Evolutionary conservation across 2,797 vertebrate genomes (phyloP).

Genomic region (Enteromius argenteus): DNA sequence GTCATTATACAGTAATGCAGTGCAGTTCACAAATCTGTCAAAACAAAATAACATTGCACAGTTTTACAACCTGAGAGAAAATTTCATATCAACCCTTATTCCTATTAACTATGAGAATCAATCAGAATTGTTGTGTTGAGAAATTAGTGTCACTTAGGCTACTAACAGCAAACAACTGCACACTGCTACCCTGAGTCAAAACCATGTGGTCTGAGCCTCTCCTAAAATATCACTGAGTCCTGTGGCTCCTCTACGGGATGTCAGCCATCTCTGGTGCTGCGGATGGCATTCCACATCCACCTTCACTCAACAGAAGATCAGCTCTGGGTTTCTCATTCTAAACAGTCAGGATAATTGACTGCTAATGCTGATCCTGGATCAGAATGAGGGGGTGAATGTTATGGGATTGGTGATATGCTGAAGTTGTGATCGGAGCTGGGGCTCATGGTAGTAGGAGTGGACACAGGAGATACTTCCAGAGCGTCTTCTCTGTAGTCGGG

Average conservation of each 20-base stretch:
- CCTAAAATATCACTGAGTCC: neutral
- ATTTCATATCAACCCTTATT: neutral
- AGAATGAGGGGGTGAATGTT: neutral
- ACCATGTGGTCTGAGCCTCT: neutral
- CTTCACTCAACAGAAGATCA: neutral
- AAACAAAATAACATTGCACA: slow-evolving; percentile 8
- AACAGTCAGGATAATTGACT: neutral
- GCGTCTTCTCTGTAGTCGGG: slow-evolving; percentile 73
- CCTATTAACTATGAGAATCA: neutral
- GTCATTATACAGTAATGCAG: neutral
- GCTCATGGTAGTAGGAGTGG: slow-evolving; percentile 63
- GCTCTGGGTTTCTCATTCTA: neutral
- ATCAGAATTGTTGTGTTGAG: neutral
- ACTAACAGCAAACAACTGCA: neutral
- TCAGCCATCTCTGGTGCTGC: neutral
- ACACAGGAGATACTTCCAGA: slow-evolving; percentile 74
- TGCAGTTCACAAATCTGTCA: neutral
- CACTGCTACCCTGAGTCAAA: neutral
- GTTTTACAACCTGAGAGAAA: slow-evolving; percentile 11
- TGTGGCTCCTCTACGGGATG: neutral
- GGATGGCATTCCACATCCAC: neutral
- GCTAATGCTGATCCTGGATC: neutral
- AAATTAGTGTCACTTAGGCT: neutral
- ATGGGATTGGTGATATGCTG: slow-evolving; percentile 55
- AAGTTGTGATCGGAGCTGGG: slow-evolving; percentile 45